Base-by-base conservation (phyloP, 2,113 vertebrate genomes). In the Proteles cristata region DNA sequence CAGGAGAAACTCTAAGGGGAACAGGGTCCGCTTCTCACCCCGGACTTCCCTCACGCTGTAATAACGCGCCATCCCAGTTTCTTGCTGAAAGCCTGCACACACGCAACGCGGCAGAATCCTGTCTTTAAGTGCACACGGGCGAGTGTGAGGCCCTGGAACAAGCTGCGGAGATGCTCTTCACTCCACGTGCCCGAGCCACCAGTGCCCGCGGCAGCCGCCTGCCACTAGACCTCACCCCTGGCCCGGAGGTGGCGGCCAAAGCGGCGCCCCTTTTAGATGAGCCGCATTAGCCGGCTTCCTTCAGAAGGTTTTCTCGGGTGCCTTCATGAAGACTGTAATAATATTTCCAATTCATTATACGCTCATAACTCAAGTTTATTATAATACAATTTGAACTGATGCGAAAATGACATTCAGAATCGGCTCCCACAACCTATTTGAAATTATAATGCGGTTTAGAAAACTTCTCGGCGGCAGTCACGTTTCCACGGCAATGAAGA, bases 351-450 rank as follows among this genome's bases (percentile, higher is more conserved):
- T 58, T 93, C 87, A 93, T 82, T 43, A 88, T 61, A 88, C 50
- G 66, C 95, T 95, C 74, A 25, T 69, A 97, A 94, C 66, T 91
- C 63, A 71, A 97, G 93, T 90, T 95, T 90, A 93, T 88, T 79
- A 94, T 90, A 81, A 94, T 76, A 94, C 50, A 93, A 92, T 94
- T 95, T 81, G 96, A 97, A 97, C 90, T 65, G 80, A 95, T 84
- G 87, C 93, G 96, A 82, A 97, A 89, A 81, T 55, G 94, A 96
- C 94, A 93, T 35, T 89, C 26, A 7, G 94, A 86, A 83, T 48
- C 0, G 2, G 94, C 96, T 90, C 95, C 92, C 94, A 96, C 96
- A 83, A 88, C 81, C 92, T 94, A 93, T 88, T n/a, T 94, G 95
- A 93, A 95, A 95, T 92, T 86, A 82, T 92, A 94, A 92, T 92